Conservation (phyloP, 2,888 invertebrate species). For the Entomobrya multifasciata region DNA sequence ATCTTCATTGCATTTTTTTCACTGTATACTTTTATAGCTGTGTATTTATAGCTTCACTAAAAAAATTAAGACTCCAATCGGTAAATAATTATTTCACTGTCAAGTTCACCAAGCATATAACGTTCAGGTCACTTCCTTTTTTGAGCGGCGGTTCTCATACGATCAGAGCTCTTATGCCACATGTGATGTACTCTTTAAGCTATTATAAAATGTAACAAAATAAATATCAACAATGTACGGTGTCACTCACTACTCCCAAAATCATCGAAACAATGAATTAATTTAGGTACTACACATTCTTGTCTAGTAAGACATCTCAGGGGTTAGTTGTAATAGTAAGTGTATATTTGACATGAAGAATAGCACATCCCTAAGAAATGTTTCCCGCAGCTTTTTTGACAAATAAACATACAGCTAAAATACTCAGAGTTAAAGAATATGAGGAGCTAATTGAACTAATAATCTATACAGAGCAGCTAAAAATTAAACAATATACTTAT, state of each 20-base stretch:
- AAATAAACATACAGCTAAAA: constrained; percentile 10
- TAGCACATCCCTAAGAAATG: too few species aligned
- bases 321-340: too few species aligned
- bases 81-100: constrained; percentile 63
- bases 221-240: constrained; percentile 26
- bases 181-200: not conserved
- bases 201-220: constrained; percentile 4
- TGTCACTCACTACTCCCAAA: not conserved
- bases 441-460: constrained; percentile 40
- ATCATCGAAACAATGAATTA: not conserved
- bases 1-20: not conserved
- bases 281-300: constrained; percentile 9
- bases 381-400: constrained; percentile 11
- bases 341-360: too few species aligned
- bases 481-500: not conserved
- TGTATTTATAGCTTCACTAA: constrained; percentile 33
- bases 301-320: too few species aligned
- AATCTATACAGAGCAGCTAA: constrained; percentile 10
- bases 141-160: constrained; percentile 31
- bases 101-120: constrained; percentile 29
- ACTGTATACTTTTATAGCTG: constrained; percentile 12
- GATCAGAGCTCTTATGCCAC: constrained; percentile 24
- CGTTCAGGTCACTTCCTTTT: constrained; percentile 62
- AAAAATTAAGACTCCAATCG: constrained; percentile 39
- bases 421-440: constrained; percentile 8